These are phyloP conservation scores for Tragelaphus scriptus DNA, from an alignment of 2,113 vertebrate genomes.

Conservation along the genomic window DNA sequence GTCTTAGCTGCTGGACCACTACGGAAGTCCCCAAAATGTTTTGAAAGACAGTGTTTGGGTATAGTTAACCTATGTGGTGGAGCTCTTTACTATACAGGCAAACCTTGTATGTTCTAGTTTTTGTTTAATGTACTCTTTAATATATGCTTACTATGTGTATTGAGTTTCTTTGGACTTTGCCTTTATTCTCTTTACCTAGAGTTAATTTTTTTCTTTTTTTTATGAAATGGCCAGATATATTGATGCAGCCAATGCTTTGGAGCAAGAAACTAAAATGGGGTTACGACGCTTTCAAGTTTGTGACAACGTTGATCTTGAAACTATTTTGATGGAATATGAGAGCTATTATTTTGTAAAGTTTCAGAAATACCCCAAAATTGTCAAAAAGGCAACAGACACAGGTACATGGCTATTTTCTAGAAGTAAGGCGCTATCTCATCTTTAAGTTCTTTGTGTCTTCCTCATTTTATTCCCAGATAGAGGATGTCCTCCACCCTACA, in stretches of 20 bases:
- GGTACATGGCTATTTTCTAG: conserved; percentile 77
- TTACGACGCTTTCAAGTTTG: conserved; percentile 92
- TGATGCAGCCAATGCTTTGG: conserved; percentile 87
- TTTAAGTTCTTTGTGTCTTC: not conserved
- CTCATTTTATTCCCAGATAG: not conserved
- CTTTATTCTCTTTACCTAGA: not conserved
- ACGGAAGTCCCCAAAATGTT: not conserved
- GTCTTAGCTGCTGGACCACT: not conserved
- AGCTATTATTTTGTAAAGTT: conserved; percentile 97
- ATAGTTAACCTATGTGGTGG: not conserved
- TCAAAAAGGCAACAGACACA: conserved; percentile 84
- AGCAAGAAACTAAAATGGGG: conserved; percentile 88
- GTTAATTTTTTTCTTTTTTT: conserved; percentile 21
- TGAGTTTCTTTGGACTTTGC: not conserved
- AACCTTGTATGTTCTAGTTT: not conserved
- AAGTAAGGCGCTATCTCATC: not conserved
- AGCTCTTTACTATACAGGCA: not conserved
- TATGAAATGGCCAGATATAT: conserved; percentile 83
- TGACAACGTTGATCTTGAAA: conserved; percentile 96
- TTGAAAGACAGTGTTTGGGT: not conserved
- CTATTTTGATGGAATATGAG: conserved; percentile 96
- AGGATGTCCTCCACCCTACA: not conserved
- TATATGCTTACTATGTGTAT: not conserved
- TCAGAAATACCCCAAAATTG: conserved; percentile 93
- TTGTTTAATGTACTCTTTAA: not conserved